These are phyloP conservation scores for Isurus oxyrinchus DNA, from an alignment of 2,113 vertebrate genomes.

Conservation along the genomic window DNA sequence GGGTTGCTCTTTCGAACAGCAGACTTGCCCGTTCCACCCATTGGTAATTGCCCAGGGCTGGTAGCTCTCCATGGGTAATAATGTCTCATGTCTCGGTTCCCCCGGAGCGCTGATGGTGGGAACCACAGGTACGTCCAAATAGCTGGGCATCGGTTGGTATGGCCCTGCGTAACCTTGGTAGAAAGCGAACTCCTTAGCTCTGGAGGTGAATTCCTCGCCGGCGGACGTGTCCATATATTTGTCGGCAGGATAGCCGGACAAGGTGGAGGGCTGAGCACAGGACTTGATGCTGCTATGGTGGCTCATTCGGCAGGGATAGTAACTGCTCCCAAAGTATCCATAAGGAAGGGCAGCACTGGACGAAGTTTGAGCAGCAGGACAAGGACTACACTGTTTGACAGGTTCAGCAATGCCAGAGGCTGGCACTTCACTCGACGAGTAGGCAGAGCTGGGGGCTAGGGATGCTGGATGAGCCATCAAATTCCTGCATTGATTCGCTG, in stretches of 20 bases:
- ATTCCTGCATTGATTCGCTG: slow-evolving; percentile 90
- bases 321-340: slow-evolving; percentile 93
- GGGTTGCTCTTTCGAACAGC: slow-evolving; percentile 91
- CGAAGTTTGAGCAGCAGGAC: slow-evolving; percentile 77
- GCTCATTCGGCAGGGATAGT: slow-evolving; percentile 91
- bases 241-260: slow-evolving; percentile 59
- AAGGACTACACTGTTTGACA: slow-evolving; percentile 93
- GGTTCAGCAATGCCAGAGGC: slow-evolving; percentile 80
- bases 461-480: slow-evolving; percentile 88
- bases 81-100: slow-evolving; percentile 82
- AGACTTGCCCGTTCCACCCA: slow-evolving; percentile 94
- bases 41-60: slow-evolving; percentile 94
- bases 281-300: slow-evolving; percentile 84
- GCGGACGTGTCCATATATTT: slow-evolving; percentile 87
- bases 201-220: slow-evolving; percentile 84
- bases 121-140: slow-evolving; percentile 90
- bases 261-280: slow-evolving; percentile 79
- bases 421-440: slow-evolving; percentile 72
- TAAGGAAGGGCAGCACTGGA: slow-evolving; percentile 88
- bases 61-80: slow-evolving; percentile 91
- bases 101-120: slow-evolving; percentile 77
- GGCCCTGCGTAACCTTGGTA: slow-evolving; percentile 89
- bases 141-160: slow-evolving; percentile 88
- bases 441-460: slow-evolving; percentile 74
- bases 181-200: slow-evolving; percentile 95